Conservation (phyloP, 2,797 vertebrate species). For the Champsocephalus gunnari region DNA sequence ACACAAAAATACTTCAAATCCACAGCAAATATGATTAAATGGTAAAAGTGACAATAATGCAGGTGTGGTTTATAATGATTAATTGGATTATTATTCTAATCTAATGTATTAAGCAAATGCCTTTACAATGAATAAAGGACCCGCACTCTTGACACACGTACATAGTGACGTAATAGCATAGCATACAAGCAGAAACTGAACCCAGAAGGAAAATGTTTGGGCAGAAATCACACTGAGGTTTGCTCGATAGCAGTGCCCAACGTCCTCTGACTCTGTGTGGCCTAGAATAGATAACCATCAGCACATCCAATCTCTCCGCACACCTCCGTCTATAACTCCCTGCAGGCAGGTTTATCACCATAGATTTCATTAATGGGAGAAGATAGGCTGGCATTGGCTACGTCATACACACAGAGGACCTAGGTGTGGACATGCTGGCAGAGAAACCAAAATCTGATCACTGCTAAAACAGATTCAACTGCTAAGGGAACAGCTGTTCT, state of each 20-base stretch:
- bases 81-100: not conserved
- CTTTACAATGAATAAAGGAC: not conserved
- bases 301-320: conserved; percentile 32
- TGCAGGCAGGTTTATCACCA: conserved; percentile 70
- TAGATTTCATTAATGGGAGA: conserved; percentile 74
- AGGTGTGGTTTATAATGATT: not conserved
- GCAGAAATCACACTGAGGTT: conserved; percentile 19
- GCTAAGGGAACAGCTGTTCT: not conserved
- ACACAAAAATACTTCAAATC: not conserved
- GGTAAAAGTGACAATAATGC: not conserved
- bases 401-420: conserved; percentile 26
- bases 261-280: conserved; percentile 26
- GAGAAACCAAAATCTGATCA: conserved; percentile 15
- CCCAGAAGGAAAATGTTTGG: not conserved
- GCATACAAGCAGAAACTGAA: not conserved
- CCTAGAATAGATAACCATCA: not conserved
- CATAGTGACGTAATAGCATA: not conserved
- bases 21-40: conserved; percentile 10
- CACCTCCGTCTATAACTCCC: conserved; percentile 72
- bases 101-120: not conserved
- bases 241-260: not conserved
- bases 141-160: not conserved
- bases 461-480: conserved; percentile 1
- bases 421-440: not conserved
- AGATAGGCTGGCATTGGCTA: not conserved